Evolutionary conservation across 2,888 invertebrate genomes (phyloP).

Genomic region (Drosophila mimica): DNA sequence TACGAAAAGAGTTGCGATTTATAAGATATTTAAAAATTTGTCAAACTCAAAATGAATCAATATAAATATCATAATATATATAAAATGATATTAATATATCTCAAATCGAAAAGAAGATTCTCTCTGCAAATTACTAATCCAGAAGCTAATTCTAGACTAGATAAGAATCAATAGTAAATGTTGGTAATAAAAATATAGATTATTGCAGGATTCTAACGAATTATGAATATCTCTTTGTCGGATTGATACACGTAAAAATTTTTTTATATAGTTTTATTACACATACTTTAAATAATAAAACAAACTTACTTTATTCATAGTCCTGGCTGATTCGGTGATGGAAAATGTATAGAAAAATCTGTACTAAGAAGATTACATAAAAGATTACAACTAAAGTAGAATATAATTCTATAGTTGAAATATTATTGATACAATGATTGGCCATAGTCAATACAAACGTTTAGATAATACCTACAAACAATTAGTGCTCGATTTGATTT

Average conservation of each 20-base stretch:
- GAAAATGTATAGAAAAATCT: not conserved
- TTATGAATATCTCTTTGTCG: not conserved
- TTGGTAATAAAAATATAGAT: not conserved
- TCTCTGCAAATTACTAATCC: not conserved
- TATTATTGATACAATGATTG: not conserved
- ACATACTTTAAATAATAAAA: not conserved
- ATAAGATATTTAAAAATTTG: not conserved
- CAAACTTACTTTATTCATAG: not conserved
- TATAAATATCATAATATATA: not conserved
- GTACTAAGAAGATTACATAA: not conserved
- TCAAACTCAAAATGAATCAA: not conserved
- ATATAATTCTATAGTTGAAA: not conserved
- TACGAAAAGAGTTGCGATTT: not conserved
- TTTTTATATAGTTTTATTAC: not conserved
- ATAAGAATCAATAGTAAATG: not conserved
- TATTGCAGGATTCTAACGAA: not conserved
- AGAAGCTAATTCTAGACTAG: not conserved
- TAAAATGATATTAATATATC: not conserved
- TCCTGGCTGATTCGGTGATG: not conserved
- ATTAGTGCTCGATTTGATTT: slow-evolving; percentile 4
- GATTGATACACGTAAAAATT: not conserved
- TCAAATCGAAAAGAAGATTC: not conserved
- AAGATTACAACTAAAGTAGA: not conserved
- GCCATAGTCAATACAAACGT: not conserved
- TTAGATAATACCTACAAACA: not conserved